Evolutionary conservation across 2,113 vertebrate genomes (phyloP), one percentile per base, ranked within the genome.

Genomic region (Theristicus caerulescens): DNA sequence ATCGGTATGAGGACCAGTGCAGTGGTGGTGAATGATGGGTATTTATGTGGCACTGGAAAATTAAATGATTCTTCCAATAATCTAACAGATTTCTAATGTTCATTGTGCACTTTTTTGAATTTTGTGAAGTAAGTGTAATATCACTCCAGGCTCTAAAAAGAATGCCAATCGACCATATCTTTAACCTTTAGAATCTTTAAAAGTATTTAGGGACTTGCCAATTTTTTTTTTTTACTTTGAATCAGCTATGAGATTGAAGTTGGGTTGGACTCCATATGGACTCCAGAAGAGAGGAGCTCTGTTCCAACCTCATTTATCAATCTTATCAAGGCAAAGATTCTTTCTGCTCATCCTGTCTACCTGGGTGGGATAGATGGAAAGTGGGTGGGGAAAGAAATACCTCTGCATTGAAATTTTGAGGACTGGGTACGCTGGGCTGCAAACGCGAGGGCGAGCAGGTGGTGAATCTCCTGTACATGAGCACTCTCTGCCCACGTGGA

Each of bases 321-420:
- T 89, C 78, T 95, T 94, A 96, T 96, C 95, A 97, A 94, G 86
- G 91, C 91, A 96, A 84, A 34, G 96, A 89, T 96, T 95, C 77
- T 91, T 97, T 96, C 91, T 94, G 88, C 46, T 95, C 91, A 84
- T 87, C 91, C 94, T 96, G 61, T 95, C 96, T 96, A 94, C 96
- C 97, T 97, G 95, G 97, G 97, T 96, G 95, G 97, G 96, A 97
- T 94, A 92, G 70, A 89, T 51, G 58, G 78, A 95, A 96, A 94
- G 66, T 91, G 87, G 90, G 93, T 93, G 95, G 82, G 46, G 81
- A 91, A 85, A 93, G 57, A 95, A 91, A 94, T 94, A 91, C 52
- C 58, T 94, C 90, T 4, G 1, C 4, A 3, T 27, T 77, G 73
- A 92, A 79, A 82, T 94, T 52, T 79, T 91, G 73, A 92, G 80